Base-by-base conservation (phyloP, 1,140 invertebrate species). In the Metaphire vulgaris region DNA sequence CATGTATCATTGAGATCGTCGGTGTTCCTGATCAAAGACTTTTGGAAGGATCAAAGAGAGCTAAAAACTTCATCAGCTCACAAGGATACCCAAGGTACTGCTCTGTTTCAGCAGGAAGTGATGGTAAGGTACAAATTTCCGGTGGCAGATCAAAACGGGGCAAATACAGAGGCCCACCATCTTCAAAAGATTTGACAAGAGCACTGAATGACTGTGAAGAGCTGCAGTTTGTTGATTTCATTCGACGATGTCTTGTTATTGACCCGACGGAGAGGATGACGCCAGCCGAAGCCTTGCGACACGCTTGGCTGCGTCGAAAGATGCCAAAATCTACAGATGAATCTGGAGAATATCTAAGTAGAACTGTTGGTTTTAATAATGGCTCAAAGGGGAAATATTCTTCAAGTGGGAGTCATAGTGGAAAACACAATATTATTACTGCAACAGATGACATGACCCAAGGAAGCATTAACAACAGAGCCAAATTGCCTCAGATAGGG, bases 161-260 rank as follows among this genome's bases (percentile, higher is more conserved):
- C 21, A 99, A 99, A 85, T 88, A 92, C 0, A 89, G 97, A 65
- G 97, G 97, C 14, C 92, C 95, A 1, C 97, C 97, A 0, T 95
- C 92, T 16, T 95, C 93, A 14, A 94, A 95, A 86, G 91, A 93
- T 77, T 89, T 97, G 73, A 91, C 92, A 74, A 90, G 91, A 68
- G 95, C 95, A 0, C 88, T 99, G 14, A 97, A 97, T 87, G 93
- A 93, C 73, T 98, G 98, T 87, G 94, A 97, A 83, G 97, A 99
- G 87, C 91, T 91, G 12, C 88, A 96, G 69, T 99, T 99, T 87
- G 89, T 98, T 72, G 97, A 99, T 87, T 99, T 99, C 87, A 92
- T 99, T 81, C 91, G 92, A 80, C 89, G 92, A 70, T 98, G 96
- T 85, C 88, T 99, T 32, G 94, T 97, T 80, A 98, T 96, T 96